phyloP scores from a whole-genome alignment of 2,797 vertebrate species.

The Orientallactaga sibirica region DNA sequence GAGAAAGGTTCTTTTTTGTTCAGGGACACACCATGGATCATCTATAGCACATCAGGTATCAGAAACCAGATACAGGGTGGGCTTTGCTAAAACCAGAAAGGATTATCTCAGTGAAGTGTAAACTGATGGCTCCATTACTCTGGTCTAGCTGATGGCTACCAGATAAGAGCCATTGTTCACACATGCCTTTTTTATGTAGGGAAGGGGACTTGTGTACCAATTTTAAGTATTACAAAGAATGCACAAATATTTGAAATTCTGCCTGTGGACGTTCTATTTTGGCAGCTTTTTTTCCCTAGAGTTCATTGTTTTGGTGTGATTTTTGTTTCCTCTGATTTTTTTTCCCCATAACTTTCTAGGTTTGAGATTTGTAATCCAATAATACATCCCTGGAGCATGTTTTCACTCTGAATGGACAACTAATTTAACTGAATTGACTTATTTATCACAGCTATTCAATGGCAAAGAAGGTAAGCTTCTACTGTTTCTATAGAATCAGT shows the following conservation, averaged over 20 bases:
- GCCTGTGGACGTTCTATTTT: background rate
- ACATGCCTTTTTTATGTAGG: background rate
- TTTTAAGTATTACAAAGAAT: background rate
- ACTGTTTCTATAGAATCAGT: background rate
- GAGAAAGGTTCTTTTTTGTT: background rate
- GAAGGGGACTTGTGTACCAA: background rate
- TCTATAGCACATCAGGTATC: background rate
- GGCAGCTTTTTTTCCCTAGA: background rate
- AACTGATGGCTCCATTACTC: background rate
- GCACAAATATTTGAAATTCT: background rate
- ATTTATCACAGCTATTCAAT: constrained; percentile 29
- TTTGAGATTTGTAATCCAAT: background rate
- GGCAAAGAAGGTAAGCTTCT: constrained; percentile 8
- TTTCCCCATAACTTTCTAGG: background rate
- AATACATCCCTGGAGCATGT: background rate
- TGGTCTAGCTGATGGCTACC: background rate
- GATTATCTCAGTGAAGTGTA: background rate
- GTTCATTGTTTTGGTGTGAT: background rate
- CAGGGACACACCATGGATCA: background rate
- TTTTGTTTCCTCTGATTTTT: constrained; percentile 13
- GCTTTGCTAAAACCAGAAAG: background rate
- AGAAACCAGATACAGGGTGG: background rate
- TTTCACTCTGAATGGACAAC: constrained; percentile 10
- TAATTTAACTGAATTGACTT: background rate
- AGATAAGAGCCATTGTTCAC: background rate